Evolutionary conservation across 2,797 vertebrate species (phyloP).

Genomic region (Sorex maritimensis): DNA sequence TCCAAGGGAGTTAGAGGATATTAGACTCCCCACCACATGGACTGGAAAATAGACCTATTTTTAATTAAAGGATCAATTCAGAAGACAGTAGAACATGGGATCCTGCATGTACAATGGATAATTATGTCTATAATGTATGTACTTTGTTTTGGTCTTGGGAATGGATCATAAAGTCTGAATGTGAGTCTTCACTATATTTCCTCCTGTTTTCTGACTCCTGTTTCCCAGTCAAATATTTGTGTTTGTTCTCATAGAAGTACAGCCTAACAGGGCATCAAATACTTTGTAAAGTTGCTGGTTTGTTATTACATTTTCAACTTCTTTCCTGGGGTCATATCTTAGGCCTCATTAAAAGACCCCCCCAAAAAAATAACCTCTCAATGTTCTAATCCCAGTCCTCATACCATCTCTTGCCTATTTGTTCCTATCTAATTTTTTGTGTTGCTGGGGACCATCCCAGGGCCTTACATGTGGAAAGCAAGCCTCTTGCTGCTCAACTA

Average conservation of each 20-base stretch:
- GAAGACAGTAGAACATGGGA: background rate
- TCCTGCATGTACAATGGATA: background rate
- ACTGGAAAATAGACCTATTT: background rate
- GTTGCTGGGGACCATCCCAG: too few relatives aligned
- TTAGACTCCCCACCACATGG: background rate
- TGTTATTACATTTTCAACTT: background rate
- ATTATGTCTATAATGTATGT: background rate
- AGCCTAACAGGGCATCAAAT: background rate
- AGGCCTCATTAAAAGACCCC: slow-evolving; percentile 15
- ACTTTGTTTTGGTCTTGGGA: slow-evolving; percentile 3
- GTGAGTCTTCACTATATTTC: too few relatives aligned
- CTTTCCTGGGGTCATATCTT: slow-evolving; percentile 1
- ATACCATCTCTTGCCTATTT: background rate
- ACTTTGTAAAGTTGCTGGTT: background rate
- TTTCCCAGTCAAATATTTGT: background rate
- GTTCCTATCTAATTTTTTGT: background rate
- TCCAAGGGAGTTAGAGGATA: background rate
- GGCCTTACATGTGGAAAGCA: too few relatives aligned
- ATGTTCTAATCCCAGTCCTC: background rate
- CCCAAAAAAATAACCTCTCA: background rate
- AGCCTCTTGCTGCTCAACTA: too few relatives aligned
- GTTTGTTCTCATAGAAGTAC: background rate
- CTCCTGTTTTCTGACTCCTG: background rate
- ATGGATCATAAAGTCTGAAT: background rate
- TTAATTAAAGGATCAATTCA: background rate